Evolutionary conservation across 2,797 vertebrate genomes (phyloP), one percentile per base, ranked within the genome.

Genomic region (Netta rufina): DNA sequence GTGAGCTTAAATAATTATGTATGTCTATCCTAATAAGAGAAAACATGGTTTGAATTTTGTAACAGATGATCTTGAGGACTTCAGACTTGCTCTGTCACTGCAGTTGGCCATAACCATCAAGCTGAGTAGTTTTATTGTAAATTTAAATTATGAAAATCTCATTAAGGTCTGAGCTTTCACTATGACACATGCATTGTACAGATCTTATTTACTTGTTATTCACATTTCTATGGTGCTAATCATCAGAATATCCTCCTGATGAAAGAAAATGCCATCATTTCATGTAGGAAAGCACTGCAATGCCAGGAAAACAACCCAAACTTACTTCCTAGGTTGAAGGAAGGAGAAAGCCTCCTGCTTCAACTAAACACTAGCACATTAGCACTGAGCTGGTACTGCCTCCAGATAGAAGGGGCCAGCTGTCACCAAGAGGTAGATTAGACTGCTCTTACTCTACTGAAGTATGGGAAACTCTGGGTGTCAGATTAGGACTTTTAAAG

Each of bases 131-230:
- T 92, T 76, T 84, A 70, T 54, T 78, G 57, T n/a, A 78, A 70
- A 92, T 57, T 84, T 79, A 86, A 91, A 84, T 93, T 81, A 81
- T 24, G 5, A 77, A 90, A 87, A 74, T 70, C 49, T 87, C 53
- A 56, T 71, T 79, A 91, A 61, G 39, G 87, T 92, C 71, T 90
- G 77, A 79, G 56, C 32, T 92, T 90, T 84, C 57, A 47, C 43
- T 74, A 32, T 74, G 38, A 53, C 43, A 73, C 15, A n/a, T 67
- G 71, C 20, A 80, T 84, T 62, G 67, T 61, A 87, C 11, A 91
- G 66, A 60, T 7, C 47, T 82, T 89, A 47, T n/a, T 92, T 77
- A 61, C 32, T 61, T 74, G 51, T 36, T 75, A 60, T 62, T 79
- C 77, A 41, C 71, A 74, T 90, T 90, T 92, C 67, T 79, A 2